These are phyloP conservation scores for Eleginops maclovinus DNA, from an alignment of 2,113 vertebrate species.

Conservation along the genomic window DNA sequence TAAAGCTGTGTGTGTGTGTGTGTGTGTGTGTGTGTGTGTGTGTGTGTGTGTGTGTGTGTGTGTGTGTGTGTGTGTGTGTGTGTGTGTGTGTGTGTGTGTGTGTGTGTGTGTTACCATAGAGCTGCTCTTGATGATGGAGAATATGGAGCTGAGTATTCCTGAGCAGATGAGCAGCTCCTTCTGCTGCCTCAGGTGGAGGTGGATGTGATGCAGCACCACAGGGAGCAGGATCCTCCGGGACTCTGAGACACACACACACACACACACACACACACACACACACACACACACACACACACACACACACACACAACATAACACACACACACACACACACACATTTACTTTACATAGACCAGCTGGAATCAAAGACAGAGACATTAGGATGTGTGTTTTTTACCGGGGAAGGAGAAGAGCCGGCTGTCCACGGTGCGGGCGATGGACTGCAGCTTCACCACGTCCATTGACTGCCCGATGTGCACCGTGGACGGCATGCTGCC, in stretches of 20 bases:
- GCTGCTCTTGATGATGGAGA: slow-evolving; percentile 94
- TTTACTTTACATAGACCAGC: no score
- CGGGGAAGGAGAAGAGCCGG: slow-evolving; percentile 94
- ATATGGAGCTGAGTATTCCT: slow-evolving; percentile 95
- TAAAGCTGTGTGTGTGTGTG: no score
- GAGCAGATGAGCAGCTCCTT: slow-evolving; percentile 97
- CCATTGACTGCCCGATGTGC: slow-evolving; percentile 93
- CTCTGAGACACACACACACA: slow-evolving; percentile 88
- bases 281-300: no score
- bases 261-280: no score
- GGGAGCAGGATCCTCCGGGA: slow-evolving; percentile 95
- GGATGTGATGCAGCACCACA: slow-evolving; percentile 95
- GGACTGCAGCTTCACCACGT: slow-evolving; percentile 96
- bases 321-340: no score
- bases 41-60: no score
- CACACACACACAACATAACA: no score
- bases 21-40: no score
- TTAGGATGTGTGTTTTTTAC: slow-evolving; percentile 75
- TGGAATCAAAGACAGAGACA: not conserved
- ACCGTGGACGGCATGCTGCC: slow-evolving; percentile 93
- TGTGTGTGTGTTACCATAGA: slow-evolving; percentile 78
- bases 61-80: no score
- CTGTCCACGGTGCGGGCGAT: slow-evolving; percentile 97
- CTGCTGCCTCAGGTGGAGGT: slow-evolving; percentile 96
- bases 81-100: no score